phyloP scores from a whole-genome alignment of 1,140 invertebrate species.

The Hesperophylax magnus region DNA sequence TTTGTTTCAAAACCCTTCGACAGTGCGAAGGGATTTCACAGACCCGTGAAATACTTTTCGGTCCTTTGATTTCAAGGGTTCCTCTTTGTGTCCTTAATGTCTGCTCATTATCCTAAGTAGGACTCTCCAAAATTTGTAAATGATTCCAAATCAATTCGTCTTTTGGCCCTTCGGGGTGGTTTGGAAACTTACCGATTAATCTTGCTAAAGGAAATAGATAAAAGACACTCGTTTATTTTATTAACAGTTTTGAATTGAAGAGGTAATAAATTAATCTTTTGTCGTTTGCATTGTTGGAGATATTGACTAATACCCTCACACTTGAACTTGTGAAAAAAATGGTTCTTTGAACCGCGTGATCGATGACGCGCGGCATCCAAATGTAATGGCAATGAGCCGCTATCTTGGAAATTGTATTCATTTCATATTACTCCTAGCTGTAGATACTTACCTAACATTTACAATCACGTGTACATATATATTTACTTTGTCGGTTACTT shows the following conservation, averaged over 20 bases:
- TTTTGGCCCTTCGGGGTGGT: neutral
- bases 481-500: too few species aligned
- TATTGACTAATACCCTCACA: conserved; percentile 6
- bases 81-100: conserved; percentile 52
- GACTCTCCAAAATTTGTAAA: conserved; percentile 48
- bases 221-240: neutral
- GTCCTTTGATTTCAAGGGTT: conserved; percentile 34
- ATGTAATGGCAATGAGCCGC: neutral
- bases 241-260: conserved; percentile 8
- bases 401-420: conserved; percentile 1
- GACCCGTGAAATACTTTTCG: conserved; percentile 25
- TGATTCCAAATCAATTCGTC: conserved; percentile 50
- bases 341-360: neutral
- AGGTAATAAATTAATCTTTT: conserved; percentile 1
- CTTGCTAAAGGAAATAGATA: neutral
- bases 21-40: conserved; percentile 33
- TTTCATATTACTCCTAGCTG: conserved; percentile 1
- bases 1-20: conserved; percentile 49
- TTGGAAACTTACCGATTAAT: conserved; percentile 9
- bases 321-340: conserved; percentile 3
- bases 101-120: conserved; percentile 54
- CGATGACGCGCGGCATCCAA: conserved; percentile 5
- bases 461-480: too few species aligned
- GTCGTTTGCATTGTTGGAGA: conserved; percentile 3
- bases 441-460: neutral